Conservation (phyloP, 23 tunicate genomes). For the Aplidium turbinatum region DNA sequence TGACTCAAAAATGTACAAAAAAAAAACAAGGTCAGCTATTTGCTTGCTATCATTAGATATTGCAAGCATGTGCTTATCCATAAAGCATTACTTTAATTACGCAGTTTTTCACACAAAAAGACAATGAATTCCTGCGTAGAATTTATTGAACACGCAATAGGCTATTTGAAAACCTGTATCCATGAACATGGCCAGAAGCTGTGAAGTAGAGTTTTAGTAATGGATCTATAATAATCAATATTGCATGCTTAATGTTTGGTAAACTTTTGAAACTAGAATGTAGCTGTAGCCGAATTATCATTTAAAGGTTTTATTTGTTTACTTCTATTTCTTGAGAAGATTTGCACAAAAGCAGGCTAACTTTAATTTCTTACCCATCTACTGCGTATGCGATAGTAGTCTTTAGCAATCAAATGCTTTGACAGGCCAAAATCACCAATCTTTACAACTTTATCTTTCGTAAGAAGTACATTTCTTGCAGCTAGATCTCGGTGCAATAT, state of each 20-base stretch:
- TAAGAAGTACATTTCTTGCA: conserved; percentile 43
- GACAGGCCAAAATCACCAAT: conserved; percentile 58
- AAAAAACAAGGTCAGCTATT: background rate
- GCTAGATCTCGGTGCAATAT: conserved; percentile 58
- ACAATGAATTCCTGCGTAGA: too few species aligned
- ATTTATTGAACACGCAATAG: too few species aligned
- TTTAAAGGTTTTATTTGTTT: background rate
- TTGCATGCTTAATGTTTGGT: too few species aligned
- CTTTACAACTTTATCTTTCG: conserved; percentile 29
- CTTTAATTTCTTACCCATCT: conserved; percentile 54
- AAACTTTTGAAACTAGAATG: too few species aligned
- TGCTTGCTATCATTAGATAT: background rate
- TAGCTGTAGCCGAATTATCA: background rate
- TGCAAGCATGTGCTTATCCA: too few species aligned
- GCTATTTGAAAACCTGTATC: too few species aligned
- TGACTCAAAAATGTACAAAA: too few species aligned
- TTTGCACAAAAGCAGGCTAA: background rate
- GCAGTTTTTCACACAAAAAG: too few species aligned
- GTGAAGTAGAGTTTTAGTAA: too few species aligned
- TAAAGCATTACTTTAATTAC: too few species aligned
- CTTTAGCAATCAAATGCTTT: conserved; percentile 25
- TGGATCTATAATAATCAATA: too few species aligned
- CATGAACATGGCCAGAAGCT: too few species aligned
- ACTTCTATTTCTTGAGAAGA: background rate
- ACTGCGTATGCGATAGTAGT: conserved; percentile 31